Percentiles rank a stretch among this genome's conserved stretches.
Evolutionary conservation across 30 jellyfish, hydroid and myxozoan genomes (phyloP).

Genomic region (Aurelia sp.): DNA sequence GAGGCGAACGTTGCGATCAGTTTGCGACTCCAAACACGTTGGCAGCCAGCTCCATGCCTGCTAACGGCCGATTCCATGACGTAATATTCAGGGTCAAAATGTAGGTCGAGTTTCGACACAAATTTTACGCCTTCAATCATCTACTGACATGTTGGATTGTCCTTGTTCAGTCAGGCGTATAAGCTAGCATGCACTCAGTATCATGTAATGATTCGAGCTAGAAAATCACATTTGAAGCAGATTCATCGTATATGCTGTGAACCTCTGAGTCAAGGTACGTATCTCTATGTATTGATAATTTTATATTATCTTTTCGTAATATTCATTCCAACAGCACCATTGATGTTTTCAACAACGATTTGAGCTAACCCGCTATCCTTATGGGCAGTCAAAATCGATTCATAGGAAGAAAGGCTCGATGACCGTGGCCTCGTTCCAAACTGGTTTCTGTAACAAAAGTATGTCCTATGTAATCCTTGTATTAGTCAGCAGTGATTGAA

Average conservation of each 20-base stretch:
- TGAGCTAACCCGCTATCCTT: too few relatives aligned
- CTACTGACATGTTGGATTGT: slow-evolving; percentile 47
- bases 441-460: too few relatives aligned
- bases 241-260: slow-evolving; percentile 8
- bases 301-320: neutral
- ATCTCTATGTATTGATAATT: neutral
- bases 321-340: neutral
- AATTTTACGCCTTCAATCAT: slow-evolving; percentile 4
- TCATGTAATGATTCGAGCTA: slow-evolving; percentile 32
- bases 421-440: too few relatives aligned
- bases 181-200: slow-evolving; percentile 26
- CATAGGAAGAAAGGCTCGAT: too few relatives aligned
- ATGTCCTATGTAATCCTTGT: too few relatives aligned
- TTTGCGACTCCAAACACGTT: too few relatives aligned
- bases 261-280: slow-evolving; percentile 21
- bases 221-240: neutral
- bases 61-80: neutral
- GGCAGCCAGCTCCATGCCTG: too few relatives aligned
- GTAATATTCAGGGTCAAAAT: slow-evolving; percentile 17
- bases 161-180: slow-evolving; percentile 34
- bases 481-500: too few relatives aligned
- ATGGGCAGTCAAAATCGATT: too few relatives aligned
- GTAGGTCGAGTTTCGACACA: neutral
- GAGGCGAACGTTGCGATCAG: too few relatives aligned
- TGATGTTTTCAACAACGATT: neutral